Evolutionary conservation across 2,888 invertebrate genomes (phyloP).

Genomic region (Dione juno): DNA sequence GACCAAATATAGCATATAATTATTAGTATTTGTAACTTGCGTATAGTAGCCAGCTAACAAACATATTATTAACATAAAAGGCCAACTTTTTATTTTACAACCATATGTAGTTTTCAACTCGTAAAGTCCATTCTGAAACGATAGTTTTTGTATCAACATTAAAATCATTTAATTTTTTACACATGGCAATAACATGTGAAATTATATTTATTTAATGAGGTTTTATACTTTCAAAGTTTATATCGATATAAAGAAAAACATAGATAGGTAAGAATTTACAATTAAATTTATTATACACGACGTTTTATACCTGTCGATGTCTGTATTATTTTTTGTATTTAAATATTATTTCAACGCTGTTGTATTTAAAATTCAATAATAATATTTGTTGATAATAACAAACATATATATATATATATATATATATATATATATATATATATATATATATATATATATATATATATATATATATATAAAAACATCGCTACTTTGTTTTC

Average conservation of each 20-base stretch:
- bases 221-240: constrained; percentile 17
- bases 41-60: constrained; percentile 18
- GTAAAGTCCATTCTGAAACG: constrained; percentile 32
- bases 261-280: background rate
- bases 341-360: background rate
- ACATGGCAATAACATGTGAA: constrained; percentile 31
- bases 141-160: constrained; percentile 34
- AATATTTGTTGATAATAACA: too few relatives aligned
- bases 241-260: background rate
- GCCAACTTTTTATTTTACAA: constrained; percentile 30
- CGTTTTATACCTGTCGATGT: constrained; percentile 2
- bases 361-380: too few relatives aligned
- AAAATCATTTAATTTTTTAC: constrained; percentile 35
- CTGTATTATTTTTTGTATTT: background rate
- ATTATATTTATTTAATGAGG: constrained; percentile 24
- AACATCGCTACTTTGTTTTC: background rate
- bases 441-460: too few relatives aligned
- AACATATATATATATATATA: too few relatives aligned
- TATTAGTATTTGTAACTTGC: constrained; percentile 6
- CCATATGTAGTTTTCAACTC: constrained; percentile 36
- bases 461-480: too few relatives aligned
- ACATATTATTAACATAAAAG: constrained; percentile 32
- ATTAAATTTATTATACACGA: background rate
- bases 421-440: too few relatives aligned
- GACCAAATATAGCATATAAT: constrained; percentile 16